These are phyloP conservation scores for Drosophila malerkotliana DNA, from an alignment of 1,140 invertebrate species.

Conservation along the genomic window DNA sequence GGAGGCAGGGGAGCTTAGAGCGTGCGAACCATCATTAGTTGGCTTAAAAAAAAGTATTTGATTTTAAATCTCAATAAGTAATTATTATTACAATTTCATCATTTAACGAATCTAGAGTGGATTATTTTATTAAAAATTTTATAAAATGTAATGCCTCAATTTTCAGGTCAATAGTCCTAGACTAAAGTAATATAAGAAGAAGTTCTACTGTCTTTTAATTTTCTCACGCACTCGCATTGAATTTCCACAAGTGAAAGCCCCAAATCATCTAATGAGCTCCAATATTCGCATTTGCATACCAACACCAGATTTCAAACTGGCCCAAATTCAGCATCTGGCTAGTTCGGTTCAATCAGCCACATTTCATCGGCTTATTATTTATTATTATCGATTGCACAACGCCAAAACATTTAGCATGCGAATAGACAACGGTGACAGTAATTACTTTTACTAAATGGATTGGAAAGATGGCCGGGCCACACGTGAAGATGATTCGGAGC, in stretches of 20 bases:
- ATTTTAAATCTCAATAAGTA: no score
- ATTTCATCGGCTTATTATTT: conserved; percentile 49
- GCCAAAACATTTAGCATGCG: conserved; percentile 14
- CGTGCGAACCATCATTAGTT: no score
- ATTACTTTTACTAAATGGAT: conserved; percentile 70
- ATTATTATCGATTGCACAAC: conserved; percentile 67
- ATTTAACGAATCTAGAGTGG: no score
- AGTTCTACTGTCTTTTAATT: conserved; percentile 9
- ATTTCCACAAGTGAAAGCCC: conserved; percentile 63
- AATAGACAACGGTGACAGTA: conserved; percentile 62
- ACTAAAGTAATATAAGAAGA: background rate
- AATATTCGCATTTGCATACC: background rate
- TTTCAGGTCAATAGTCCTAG: no score
- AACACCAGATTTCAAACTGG: conserved; percentile 45
- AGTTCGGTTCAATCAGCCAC: conserved; percentile 12
- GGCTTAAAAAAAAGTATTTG: no score
- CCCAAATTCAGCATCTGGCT: conserved; percentile 36
- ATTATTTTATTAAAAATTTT: no score
- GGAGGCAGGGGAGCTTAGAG: conserved; percentile 4
- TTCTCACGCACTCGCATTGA: conserved; percentile 59
- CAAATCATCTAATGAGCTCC: conserved; percentile 46
- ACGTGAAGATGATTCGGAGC: conserved; percentile 57
- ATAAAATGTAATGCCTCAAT: no score
- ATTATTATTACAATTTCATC: no score
- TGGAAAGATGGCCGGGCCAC: conserved; percentile 38